Evolutionary conservation across 2,888 invertebrate genomes (phyloP).

Genomic region (Leptogaster cylindrica): DNA sequence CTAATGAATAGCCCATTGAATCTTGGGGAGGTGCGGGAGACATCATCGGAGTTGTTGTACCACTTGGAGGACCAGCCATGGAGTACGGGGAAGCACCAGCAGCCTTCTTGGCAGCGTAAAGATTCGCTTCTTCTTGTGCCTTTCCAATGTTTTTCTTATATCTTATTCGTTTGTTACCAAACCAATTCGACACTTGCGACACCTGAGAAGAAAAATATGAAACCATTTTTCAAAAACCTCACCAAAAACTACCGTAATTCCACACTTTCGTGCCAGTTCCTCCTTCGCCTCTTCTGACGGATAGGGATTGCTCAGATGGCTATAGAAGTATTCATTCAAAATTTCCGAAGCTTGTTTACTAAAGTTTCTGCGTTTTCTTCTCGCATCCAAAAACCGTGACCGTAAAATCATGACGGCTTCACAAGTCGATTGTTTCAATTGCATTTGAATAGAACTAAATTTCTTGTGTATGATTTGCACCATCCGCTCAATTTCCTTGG

Average conservation of each 20-base stretch:
- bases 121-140: conserved; percentile 98
- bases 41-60: conserved; percentile 94
- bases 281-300: conserved; percentile 99
- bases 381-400: conserved; percentile 75
- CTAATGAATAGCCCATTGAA: conserved; percentile 92
- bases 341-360: conserved; percentile 99
- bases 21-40: conserved; percentile 91
- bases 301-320: conserved; percentile 99
- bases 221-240: not conserved
- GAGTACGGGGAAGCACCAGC: conserved; percentile 90
- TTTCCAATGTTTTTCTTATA: conserved; percentile 99
- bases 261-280: conserved; percentile 98
- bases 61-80: conserved; percentile 86
- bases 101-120: conserved; percentile 98
- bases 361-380: conserved; percentile 95
- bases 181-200: conserved; percentile 96
- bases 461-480: conserved; percentile 98
- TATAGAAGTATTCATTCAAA: conserved; percentile 99
- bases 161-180: conserved; percentile 98
- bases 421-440: conserved; percentile 98
- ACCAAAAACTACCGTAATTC: conserved; percentile 84
- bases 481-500: conserved; percentile 99
- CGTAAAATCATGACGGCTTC: conserved; percentile 98
- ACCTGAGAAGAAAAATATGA: conserved; percentile 52
- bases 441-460: conserved; percentile 97